Evolutionary conservation across 2,113 vertebrate genomes (phyloP).

Genomic region (Heterotilapia buettikoferi): DNA sequence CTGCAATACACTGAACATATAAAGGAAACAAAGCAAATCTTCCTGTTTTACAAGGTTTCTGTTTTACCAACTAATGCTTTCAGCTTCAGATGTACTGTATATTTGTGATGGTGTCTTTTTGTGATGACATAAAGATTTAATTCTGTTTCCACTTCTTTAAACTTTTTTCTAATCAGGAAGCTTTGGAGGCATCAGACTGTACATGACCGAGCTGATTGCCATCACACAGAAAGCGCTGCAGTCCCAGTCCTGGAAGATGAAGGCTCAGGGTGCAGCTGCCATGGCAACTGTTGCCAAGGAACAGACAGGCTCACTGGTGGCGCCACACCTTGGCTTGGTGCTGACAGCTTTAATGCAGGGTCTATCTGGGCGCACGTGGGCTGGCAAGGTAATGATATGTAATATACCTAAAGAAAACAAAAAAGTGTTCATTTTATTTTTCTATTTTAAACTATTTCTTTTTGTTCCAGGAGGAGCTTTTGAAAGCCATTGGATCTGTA

Average conservation of each 20-base stretch:
- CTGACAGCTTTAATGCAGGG: conserved; percentile 85
- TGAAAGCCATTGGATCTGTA: conserved; percentile 90
- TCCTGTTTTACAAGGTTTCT: neutral
- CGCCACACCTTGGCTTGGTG: conserved; percentile 89
- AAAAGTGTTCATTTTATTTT: neutral
- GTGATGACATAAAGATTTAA: neutral
- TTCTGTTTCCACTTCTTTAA: neutral
- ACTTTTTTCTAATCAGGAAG: conserved; percentile 71
- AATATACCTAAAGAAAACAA: neutral
- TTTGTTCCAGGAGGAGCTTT: conserved; percentile 83
- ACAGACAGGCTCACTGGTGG: conserved; percentile 85
- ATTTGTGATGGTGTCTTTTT: neutral
- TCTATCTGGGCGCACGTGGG: conserved; percentile 89
- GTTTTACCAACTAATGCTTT: neutral
- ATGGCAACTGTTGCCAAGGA: conserved; percentile 94
- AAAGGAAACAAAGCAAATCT: neutral
- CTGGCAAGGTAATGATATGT: conserved; percentile 82
- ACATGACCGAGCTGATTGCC: conserved; percentile 89
- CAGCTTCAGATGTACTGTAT: neutral
- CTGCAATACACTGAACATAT: neutral
- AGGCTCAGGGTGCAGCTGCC: conserved; percentile 92
- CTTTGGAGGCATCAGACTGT: conserved; percentile 91
- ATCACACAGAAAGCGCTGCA: conserved; percentile 93
- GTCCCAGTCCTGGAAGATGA: conserved; percentile 98
- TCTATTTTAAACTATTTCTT: neutral